Base-by-base conservation (phyloP, 2,888 invertebrate genomes). In the Panzeria rudis region DNA sequence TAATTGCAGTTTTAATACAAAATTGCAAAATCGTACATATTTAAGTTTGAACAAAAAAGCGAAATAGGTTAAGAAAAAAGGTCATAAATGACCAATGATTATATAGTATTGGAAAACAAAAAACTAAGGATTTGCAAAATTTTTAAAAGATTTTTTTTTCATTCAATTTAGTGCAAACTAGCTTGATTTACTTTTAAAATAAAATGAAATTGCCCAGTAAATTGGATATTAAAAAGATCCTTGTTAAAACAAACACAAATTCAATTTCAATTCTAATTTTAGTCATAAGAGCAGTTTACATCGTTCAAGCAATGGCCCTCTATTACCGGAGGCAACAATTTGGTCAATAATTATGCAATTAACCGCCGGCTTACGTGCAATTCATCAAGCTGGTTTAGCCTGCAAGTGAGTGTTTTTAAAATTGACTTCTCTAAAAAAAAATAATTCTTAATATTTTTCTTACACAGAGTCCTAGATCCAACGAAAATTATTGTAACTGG, bases 291-390 rank as follows among this genome's bases (percentile, higher is more conserved):
- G 92, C 88, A 92, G 91, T 88, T 88, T 92, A 87, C 92, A 92
- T 87, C 90, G 92, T 89, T 91, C 91, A 86, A 90, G 96, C 91
- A 96, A 96, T 77, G 95, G 97, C 91, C 94, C 94, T 76, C 93
- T 97, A 91, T 94, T 99, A 86, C 96, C 98, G 0, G 99, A 99
- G 92, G 95, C 96, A 50, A 95, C 97, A 72, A 95, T 99, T 87
- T 99, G 99, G 99, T 97, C 97, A 88, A 96, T 98, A 89, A 95
- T 99, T 64, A 98, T 99, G 89, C 98, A 99, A 93, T 94, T 99
- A 87, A 98, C 98, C 38, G 97, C 98, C 3, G 99, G 98, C 0
- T 93, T 99, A 87, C 94, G 99, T 78, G 96, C 97, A 82, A 97
- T 99, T 87, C 99, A 99, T 93, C 95, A 94, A 47, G 94, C 94